Conservation (phyloP, 2,888 invertebrate genomes). For the Drosophila meridionalis region DNA sequence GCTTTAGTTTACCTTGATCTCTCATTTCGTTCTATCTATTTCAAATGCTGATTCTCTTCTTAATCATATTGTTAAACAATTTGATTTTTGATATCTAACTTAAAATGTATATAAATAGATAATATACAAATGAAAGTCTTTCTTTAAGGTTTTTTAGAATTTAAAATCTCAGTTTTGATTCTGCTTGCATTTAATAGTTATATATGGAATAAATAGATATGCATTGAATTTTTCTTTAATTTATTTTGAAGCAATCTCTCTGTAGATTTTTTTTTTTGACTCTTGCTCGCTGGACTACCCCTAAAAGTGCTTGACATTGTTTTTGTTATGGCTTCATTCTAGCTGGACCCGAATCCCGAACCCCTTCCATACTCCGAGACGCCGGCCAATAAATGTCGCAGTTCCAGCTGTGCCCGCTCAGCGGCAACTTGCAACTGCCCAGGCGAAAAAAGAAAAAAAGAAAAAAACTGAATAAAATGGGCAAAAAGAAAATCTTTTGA, state of each 20-base stretch:
- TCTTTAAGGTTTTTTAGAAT: no score
- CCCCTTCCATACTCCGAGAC: conserved; percentile 24
- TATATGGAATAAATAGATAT: background rate
- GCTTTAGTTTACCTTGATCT: background rate
- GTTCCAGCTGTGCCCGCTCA: conserved; percentile 62
- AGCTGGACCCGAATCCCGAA: conserved; percentile 37
- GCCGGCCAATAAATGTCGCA: conserved; percentile 54
- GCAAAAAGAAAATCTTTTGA: conserved; percentile 14
- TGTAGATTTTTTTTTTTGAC: background rate
- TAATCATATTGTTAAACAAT: background rate
- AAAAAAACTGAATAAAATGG: background rate
- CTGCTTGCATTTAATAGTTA: background rate
- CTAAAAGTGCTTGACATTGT: conserved; percentile 9
- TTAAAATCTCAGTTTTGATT: background rate
- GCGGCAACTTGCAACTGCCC: conserved; percentile 43
- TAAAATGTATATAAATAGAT: no score
- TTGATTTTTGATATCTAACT: background rate
- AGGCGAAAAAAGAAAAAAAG: background rate
- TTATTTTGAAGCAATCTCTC: background rate
- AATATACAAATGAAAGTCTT: no score
- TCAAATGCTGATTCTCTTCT: background rate
- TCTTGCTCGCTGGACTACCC: conserved; percentile 18
- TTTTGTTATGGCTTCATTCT: conserved; percentile 11
- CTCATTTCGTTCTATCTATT: background rate
- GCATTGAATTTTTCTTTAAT: background rate